Percentiles rank a stretch among this genome's conserved stretches.
These are phyloP conservation scores for Catostomus latipinnis DNA, from an alignment of 2,797 vertebrate species.

Conservation along the genomic window DNA sequence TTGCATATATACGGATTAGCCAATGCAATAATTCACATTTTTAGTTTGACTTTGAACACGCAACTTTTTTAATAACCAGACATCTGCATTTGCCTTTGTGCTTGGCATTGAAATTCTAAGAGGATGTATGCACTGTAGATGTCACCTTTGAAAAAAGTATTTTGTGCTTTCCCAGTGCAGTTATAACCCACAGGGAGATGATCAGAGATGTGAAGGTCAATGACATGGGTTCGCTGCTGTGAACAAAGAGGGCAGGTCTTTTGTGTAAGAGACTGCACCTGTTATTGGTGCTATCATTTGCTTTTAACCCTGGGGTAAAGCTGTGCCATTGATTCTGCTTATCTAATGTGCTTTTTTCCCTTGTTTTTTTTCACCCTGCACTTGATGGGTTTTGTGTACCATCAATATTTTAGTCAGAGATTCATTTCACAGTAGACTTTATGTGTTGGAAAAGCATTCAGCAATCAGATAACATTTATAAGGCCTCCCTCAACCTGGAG, in stretches of 20 bases:
- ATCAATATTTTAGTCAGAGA: slow-evolving; percentile 79
- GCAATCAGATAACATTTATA: slow-evolving; percentile 75
- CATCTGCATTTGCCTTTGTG: background rate
- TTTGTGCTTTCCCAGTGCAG: too few relatives aligned
- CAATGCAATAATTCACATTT: slow-evolving; percentile 53
- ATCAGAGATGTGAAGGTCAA: slow-evolving; percentile 25
- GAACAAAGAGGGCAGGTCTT: background rate
- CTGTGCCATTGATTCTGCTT: slow-evolving; percentile 73
- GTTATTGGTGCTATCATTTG: slow-evolving; percentile 20
- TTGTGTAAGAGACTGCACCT: background rate
- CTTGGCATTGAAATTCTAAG: background rate
- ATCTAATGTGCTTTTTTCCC: slow-evolving; percentile 59
- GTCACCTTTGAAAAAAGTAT: background rate
- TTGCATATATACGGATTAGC: slow-evolving; percentile 65
- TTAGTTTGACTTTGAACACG: background rate
- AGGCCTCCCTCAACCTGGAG: slow-evolving; percentile 53
- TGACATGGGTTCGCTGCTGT: background rate
- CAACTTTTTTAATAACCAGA: background rate
- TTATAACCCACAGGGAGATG: background rate
- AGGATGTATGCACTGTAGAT: background rate
- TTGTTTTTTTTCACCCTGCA: background rate
- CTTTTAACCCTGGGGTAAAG: slow-evolving; percentile 58
- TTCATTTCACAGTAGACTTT: slow-evolving; percentile 74
- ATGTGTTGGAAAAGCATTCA: slow-evolving; percentile 67
- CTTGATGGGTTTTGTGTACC: slow-evolving; percentile 66